A percentile compares a stretch with the other conserved stretches of the same genome.
phyloP scores from a whole-genome alignment of 2,113 vertebrate species.

The Actinemys pallida region DNA sequence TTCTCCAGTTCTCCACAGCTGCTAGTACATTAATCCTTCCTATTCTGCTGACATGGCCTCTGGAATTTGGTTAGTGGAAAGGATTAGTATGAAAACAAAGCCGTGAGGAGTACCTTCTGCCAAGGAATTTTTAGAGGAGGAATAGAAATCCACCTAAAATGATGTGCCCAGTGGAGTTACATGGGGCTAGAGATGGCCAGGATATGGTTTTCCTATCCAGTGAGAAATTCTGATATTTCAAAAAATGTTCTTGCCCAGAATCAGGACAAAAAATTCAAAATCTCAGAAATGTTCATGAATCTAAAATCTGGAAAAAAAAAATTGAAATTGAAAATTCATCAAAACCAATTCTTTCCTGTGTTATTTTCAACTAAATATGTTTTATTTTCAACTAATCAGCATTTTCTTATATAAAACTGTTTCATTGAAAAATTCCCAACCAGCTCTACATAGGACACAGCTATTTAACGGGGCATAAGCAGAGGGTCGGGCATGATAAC shows the following conservation, averaged over 20 bases:
- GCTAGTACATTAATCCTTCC: neutral
- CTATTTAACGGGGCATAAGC: no score
- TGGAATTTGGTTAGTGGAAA: constrained; percentile 11
- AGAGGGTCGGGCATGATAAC: no score
- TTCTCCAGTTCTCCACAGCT: neutral
- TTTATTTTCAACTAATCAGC: neutral
- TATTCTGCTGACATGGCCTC: neutral
- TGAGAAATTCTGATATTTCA: neutral
- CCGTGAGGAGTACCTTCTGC: neutral
- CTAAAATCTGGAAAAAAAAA: neutral
- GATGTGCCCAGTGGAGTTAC: neutral
- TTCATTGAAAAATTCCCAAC: neutral
- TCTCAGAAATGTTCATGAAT: neutral
- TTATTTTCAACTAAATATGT: neutral
- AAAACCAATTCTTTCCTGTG: neutral
- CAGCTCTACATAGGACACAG: neutral
- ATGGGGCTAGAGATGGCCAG: neutral
- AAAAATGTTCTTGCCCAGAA: neutral
- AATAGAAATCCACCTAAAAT: neutral
- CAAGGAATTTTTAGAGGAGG: neutral
- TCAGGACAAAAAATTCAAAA: neutral
- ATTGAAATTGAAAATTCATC: neutral
- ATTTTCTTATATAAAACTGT: neutral
- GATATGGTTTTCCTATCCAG: neutral
- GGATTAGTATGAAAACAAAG: neutral